Base-by-base conservation (phyloP, 2,113 vertebrate species). In the Sceloporus undulatus region DNA sequence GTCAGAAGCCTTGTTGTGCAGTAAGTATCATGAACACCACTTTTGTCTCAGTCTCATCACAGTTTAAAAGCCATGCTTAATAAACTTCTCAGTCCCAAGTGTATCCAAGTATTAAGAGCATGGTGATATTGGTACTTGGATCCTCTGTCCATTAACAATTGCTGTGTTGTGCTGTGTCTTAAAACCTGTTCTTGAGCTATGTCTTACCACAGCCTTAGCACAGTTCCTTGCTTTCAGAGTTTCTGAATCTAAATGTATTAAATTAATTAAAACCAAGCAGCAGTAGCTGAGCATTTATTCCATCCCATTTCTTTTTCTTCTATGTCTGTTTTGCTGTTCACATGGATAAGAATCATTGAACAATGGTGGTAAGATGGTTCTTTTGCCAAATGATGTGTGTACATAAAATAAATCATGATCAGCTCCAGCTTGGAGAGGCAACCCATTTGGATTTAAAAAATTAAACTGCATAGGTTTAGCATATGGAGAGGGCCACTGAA, bases 291-390 rank as follows among this genome's bases (percentile, higher is more conserved):
- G 66, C 29, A 52, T 68, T n/a, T n/a, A 68, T 82, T 74, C 68
- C n/a, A 73, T 87, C 52, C 78, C 48, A 59, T 80, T 81, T 80
- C 34, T 62, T 81, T 13, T 87, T 52, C 18, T 27, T 74, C 86
- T 81, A 1, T 42, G 14, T 27, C 70, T 65, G 19, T 65, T 77
- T 52, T 52, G 19, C 23, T 68, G 75, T 87, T 71, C 48, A 52
- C 14, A 54, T 80, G 77, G n/a, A 71, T 59, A 54, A 59, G 21
- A 80, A 59, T 48, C 56, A 75, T 10, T 82, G 38, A 62, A 82
- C 54, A 87, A 27, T 74, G 14, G 19, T 59, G 29, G 34, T 74
- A 23, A 29, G 65, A 82, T 81, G 38, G 59, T 52, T 34, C 40
- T 42, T 56, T 65, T 82, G 40, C 70, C 29, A 65, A 54, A 4